These are phyloP conservation scores for Diadophis punctatus DNA, from an alignment of 2,113 vertebrate genomes.

Conservation along the genomic window DNA sequence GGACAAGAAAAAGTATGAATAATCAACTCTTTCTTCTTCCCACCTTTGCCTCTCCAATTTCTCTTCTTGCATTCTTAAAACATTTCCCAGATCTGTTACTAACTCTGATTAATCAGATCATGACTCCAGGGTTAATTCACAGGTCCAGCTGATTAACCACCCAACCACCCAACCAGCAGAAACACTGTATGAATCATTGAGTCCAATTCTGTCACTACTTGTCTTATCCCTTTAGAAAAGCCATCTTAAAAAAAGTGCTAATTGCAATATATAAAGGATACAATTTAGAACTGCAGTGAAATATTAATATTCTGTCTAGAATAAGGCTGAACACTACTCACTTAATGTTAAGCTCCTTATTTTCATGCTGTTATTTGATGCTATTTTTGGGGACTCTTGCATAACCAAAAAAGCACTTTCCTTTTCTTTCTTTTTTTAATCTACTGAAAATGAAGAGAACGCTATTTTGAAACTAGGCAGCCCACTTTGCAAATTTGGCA, in stretches of 20 bases:
- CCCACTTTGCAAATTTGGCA: background rate
- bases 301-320: background rate
- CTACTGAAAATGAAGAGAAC: background rate
- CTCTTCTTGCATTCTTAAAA: background rate
- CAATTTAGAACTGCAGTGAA: background rate
- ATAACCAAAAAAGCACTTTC: background rate
- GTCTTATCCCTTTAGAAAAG: background rate
- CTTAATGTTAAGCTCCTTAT: background rate
- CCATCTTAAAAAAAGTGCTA: background rate
- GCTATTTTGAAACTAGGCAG: background rate
- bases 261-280: background rate
- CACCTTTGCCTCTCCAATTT: background rate
- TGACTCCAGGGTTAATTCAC: background rate
- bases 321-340: background rate
- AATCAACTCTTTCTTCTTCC: background rate
- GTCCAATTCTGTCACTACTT: background rate
- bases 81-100: background rate
- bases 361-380: background rate
- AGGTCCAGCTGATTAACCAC: background rate
- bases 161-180: background rate
- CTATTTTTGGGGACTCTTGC: background rate
- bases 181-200: background rate
- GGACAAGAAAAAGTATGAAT: background rate
- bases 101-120: background rate
- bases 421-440: too few relatives aligned